Base-by-base conservation (phyloP, 1,140 invertebrate species). In the Tetranychus cinnabarinus region DNA sequence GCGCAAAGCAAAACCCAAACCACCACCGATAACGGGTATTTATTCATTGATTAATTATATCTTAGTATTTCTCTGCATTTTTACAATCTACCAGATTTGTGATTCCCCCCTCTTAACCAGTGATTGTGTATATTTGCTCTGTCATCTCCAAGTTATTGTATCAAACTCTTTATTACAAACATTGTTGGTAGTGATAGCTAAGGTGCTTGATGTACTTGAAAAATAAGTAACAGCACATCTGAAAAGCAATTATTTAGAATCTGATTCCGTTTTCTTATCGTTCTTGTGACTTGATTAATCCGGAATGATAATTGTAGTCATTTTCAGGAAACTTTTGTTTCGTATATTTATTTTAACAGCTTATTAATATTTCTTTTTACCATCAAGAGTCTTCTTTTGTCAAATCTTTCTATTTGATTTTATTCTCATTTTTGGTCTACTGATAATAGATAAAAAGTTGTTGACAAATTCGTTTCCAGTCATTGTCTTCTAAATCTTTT, bases 1-100 rank as follows among this genome's bases (percentile, higher is more conserved):
- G 10, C n/a, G 57, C 3, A 65, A 66, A 61, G 62, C 61, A 34
- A 69, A 69, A 54, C 65, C 62, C 10, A 69, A 69, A 42, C 68
- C 68, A 37, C 67, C 68, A 12, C 68, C 68, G 52, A 68, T 69
- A 39, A 62, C 57, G 34, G 62, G 56, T 42, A 52, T 52, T 52
- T 52, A 52, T 52, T n/a, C 8, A 52, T n/a, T 52, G 8, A 13
- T 23, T 31, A 31, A 8, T 31, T 1, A n/a, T 23, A 52, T 52
- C 31, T 23, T 52, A n/a, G n/a, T 33, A 2, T 31, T 52, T 52
- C n/a, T 52, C 23, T 23, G 23, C 23, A 23, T 31, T 2, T 33
- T 2, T 6, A 12, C 50, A 52, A 52, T 52, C 8, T 52, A 31
- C 31, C 50, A 23, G 39, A 42, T 42, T n/a, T 52, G 50, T 8